Evolutionary conservation across 1,140 invertebrate genomes (phyloP), one percentile per base, ranked within the genome.

Genomic region (Arctopsyche grandis): DNA sequence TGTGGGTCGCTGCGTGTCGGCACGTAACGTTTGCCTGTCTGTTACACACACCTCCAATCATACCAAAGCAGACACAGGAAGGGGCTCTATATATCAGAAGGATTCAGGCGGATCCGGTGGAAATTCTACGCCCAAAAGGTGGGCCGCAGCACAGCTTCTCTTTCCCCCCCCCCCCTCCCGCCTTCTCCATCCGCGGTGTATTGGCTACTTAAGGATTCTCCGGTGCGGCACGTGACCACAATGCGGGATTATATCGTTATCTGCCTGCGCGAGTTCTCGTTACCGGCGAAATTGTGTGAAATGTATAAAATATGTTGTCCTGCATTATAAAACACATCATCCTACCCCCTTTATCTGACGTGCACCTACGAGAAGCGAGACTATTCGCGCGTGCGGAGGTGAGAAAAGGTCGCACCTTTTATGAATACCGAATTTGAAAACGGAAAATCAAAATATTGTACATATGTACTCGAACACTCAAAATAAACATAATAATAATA

Each of bases 121-220:
- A 52, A 58, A 9, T 26, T 21, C 69, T 52, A 69, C 29, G 19
- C 48, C 24, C 69, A 52, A 38, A 76, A 79, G 56, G 56, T 76
- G 75, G 60, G 77, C 77, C 22, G 76, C 16, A 58, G 21, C 21
- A 71, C 69, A 77, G 80, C 52, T 24, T 43, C 52, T 74, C 77
- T 58, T 12, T 3, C 48, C 48, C 4, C 48, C 10, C n/a, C n/a
- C n/a, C n/a, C n/a, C n/a, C n/a, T n/a, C n/a, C n/a, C n/a, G n/a
- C n/a, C n/a, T n/a, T n/a, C n/a, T n/a, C n/a, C 48, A 52, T 16
- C 12, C 10, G 38, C 43, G 73, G 77, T 74, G 80, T 81, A 81
- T 81, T 81, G 80, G 78, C 80, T 81, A 79, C 80, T 81, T 77
- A 79, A 77, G 80, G 78, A 81, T 81, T 81, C 80, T 81, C 78